Conservation (phyloP, 2,113 vertebrate genomes). For the Tachycineta bicolor region DNA sequence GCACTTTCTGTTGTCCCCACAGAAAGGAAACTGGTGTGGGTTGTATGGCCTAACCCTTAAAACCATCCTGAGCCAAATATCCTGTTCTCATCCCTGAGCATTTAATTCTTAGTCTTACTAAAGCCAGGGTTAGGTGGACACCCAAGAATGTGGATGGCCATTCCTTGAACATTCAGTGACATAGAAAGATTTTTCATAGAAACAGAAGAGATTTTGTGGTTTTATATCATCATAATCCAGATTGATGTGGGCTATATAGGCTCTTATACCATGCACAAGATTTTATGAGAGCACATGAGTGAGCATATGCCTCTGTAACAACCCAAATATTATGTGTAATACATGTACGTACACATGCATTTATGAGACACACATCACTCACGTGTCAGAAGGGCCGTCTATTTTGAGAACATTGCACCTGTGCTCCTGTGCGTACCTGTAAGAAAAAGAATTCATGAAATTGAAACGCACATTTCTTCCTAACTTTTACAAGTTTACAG, state of each 20-base stretch:
- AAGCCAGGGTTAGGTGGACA: not conserved
- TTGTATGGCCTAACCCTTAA: not conserved
- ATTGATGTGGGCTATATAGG: conserved; percentile 7
- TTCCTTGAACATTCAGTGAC: not conserved
- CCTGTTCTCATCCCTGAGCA: not conserved
- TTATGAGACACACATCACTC: not conserved
- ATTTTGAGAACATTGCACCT: not conserved
- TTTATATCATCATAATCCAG: conserved; percentile 3
- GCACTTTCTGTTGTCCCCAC: not conserved
- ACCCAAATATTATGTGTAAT: not conserved
- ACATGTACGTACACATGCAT: not conserved
- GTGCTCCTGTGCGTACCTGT: not conserved
- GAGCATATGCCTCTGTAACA: conserved; percentile 19
- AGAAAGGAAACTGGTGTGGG: not conserved
- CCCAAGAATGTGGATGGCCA: not conserved
- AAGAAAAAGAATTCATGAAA: not conserved
- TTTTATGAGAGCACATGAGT: not conserved
- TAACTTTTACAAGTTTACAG: not conserved
- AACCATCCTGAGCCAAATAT: not conserved
- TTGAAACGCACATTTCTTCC: not conserved
- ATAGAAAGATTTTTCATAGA: not conserved
- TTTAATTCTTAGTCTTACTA: not conserved
- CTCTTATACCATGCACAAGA: not conserved
- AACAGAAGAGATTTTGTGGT: not conserved
- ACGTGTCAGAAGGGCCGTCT: not conserved